phyloP scores from a whole-genome alignment of 2,888 invertebrate genomes.

The Oxyteleia sp. region DNA sequence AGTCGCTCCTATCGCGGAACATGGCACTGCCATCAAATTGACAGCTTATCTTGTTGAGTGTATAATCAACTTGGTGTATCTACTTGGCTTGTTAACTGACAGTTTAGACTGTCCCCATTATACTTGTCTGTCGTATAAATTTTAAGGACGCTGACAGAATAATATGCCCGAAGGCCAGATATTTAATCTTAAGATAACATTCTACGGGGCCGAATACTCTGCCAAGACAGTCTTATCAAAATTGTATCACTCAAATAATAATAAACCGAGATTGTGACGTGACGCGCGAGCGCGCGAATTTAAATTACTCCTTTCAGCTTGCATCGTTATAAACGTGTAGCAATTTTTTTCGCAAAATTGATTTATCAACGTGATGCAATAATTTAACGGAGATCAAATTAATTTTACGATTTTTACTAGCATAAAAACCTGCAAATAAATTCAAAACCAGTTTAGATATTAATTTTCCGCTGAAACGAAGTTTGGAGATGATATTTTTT shows the following conservation, averaged over 20 bases:
- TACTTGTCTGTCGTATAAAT: too few relatives aligned
- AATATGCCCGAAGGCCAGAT: too few relatives aligned
- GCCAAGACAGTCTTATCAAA: constrained; percentile 70
- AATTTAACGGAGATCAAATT: constrained; percentile 2
- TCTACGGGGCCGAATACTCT: constrained; percentile 47
- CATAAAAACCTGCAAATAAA: too few relatives aligned
- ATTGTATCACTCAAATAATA: constrained; percentile 68
- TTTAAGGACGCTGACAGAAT: too few relatives aligned
- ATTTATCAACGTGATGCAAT: constrained; percentile 37
- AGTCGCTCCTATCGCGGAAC: too few relatives aligned
- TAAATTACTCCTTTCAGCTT: constrained; percentile 54
- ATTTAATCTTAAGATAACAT: too few relatives aligned
- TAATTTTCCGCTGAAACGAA: not conserved
- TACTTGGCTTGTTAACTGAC: too few relatives aligned
- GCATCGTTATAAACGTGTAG: constrained; percentile 14
- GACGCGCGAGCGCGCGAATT: constrained; percentile 52
- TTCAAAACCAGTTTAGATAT: not conserved
- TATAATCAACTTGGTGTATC: too few relatives aligned
- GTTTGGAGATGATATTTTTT: not conserved
- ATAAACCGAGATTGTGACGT: constrained; percentile 60
- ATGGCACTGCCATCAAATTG: too few relatives aligned
- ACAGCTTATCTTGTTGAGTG: too few relatives aligned
- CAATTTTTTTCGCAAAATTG: constrained; percentile 19
- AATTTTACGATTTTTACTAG: too few relatives aligned
- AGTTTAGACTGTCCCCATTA: too few relatives aligned